phyloP scores from a whole-genome alignment of 2,113 vertebrate species.

The Mus spicilegus region DNA sequence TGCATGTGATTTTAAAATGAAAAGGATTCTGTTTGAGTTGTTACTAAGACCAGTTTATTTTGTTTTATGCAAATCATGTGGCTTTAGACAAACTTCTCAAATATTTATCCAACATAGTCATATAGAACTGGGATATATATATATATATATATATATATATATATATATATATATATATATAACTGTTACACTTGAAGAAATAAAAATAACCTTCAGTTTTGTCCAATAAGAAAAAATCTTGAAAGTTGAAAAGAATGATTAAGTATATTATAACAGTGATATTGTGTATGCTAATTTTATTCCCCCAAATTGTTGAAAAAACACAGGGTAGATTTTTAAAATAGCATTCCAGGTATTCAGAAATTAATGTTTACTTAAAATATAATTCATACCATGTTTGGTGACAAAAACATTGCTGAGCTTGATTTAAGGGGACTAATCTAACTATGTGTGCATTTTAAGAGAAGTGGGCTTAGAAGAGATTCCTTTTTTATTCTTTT shows the following conservation, averaged over 20 bases:
- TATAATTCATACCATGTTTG: background rate
- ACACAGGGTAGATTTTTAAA: background rate
- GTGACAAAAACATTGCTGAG: background rate
- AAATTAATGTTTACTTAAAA: slow-evolving; percentile 17
- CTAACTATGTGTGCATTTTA: background rate
- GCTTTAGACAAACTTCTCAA: background rate
- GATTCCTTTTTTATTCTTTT: background rate
- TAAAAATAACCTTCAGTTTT: slow-evolving; percentile 13
- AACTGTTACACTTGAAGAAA: background rate
- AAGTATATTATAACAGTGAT: slow-evolving; percentile 11
- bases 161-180: slow-evolving; percentile 37
- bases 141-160: too few species aligned
- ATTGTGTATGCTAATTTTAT: background rate
- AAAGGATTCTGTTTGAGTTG: slow-evolving; percentile 8
- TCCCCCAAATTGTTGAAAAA: slow-evolving; percentile 7
- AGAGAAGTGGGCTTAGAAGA: background rate
- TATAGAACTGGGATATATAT: background rate
- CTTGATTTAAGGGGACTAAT: background rate
- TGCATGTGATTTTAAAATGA: background rate
- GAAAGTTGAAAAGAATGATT: background rate
- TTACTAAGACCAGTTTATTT: background rate
- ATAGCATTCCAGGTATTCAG: background rate
- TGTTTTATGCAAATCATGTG: background rate
- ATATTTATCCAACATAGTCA: background rate
- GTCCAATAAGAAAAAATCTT: background rate